These are phyloP conservation scores for Acrocephalus kingi DNA, from an alignment of 2,113 vertebrate genomes.

Conservation along the genomic window DNA sequence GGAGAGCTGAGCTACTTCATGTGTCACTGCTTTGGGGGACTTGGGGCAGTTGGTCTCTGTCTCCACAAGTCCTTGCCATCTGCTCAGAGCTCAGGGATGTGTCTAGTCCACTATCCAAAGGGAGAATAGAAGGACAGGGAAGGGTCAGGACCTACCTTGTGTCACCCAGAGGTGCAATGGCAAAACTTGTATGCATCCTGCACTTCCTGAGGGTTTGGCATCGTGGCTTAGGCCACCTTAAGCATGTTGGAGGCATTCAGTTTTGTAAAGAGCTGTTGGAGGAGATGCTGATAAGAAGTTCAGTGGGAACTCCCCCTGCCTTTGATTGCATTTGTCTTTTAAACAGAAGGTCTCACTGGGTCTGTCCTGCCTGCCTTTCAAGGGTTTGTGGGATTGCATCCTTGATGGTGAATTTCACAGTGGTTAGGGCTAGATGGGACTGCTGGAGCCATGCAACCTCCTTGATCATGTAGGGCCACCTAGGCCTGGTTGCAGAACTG, in stretches of 20 bases:
- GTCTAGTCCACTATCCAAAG: accelerated
- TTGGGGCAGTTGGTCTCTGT: background rate
- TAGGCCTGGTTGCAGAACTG: background rate
- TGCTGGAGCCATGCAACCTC: background rate
- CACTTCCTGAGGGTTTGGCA: background rate
- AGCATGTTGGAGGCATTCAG: background rate
- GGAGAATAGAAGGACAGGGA: background rate
- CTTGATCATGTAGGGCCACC: background rate
- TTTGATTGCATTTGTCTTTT: background rate
- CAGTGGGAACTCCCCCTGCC: background rate
- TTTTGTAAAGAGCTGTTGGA: background rate
- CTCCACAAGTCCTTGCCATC: background rate
- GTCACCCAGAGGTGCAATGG: background rate
- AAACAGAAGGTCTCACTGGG: background rate
- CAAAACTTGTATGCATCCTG: background rate
- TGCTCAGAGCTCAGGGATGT: background rate
- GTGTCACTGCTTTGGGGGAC: background rate
- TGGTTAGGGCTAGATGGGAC: background rate
- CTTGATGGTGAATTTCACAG: background rate
- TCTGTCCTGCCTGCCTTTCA: background rate
- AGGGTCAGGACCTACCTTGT: background rate
- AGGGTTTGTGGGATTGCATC: background rate
- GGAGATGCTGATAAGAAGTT: background rate
- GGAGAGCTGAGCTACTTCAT: background rate
- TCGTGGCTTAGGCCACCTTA: background rate